Evolutionary conservation across 2,888 invertebrate genomes (phyloP), one percentile per base, ranked within the genome.

Genomic region (Steromphala cineraria): DNA sequence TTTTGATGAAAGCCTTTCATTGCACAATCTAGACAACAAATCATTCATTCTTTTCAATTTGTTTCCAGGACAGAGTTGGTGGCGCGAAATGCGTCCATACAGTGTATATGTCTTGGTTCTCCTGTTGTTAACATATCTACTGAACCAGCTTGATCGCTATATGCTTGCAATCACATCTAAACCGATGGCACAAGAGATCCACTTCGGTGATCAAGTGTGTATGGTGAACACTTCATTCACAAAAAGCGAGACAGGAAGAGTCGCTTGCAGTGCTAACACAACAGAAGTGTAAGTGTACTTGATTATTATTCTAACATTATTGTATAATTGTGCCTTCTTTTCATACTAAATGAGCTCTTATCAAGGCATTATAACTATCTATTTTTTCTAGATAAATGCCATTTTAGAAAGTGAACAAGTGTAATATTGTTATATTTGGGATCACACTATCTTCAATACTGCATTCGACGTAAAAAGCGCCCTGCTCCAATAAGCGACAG

Each of bases 71-170:
- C 36, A 15, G 17, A 79, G 81, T 13, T 85, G 83, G 85, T 83
- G 75, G 52, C 53, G 55, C 17, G 71, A 82, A 19, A 79, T 83
- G 13, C 80, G 81, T 8, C 77, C 82, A 19, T 92, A 92, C 85
- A 90, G 88, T 62, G 71, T 89, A 2, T 92, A 91, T 81, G 91
- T 91, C 19, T 85, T 93, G 75, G 36, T 92, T 13, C 46, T 92
- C 40, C 86, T 92, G 76, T 85, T 92, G 40, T 40, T 92, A 46
- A 88, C 92, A 0, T 93, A 92, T 82, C 87, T 92, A 19, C 85
- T 92, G 40, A 92, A 93, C 82, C 93, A 92, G 85, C 86, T 93
- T 31, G 92, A 93, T 82, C 85, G 92, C 2, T 91, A 90, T 83
- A 88, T 90, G 89, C 84, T 92, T 76, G 89, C 91, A 67, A 91